A percentile compares a stretch with the other conserved stretches of the same genome.
Evolutionary conservation across 2,797 vertebrate genomes (phyloP).

Genomic region (Gephyroberyx darwinii): DNA sequence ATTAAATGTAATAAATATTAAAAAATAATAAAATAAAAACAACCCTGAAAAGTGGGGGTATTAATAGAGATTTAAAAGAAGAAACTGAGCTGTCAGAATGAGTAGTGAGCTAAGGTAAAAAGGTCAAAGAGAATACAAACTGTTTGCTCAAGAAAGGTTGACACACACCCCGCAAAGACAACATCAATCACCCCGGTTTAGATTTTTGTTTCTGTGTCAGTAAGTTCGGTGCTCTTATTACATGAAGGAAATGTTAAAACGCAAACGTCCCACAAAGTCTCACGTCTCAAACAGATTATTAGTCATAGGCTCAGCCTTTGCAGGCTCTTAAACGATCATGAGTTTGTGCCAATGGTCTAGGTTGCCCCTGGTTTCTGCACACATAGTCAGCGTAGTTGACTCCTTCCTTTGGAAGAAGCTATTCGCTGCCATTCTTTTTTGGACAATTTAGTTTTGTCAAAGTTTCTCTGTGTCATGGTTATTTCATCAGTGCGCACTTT

Average conservation of each 20-base stretch:
- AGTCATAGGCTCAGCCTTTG: conserved; percentile 19
- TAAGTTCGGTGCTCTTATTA: background rate
- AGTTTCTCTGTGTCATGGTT: too few relatives aligned
- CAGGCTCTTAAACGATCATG: background rate
- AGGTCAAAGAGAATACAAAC: conserved; percentile 46
- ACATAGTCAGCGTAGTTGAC: too few relatives aligned
- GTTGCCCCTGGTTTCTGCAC: too few relatives aligned
- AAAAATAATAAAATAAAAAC: too few relatives aligned
- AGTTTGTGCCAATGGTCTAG: too few relatives aligned
- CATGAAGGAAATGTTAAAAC: conserved; percentile 21
- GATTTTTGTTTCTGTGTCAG: background rate
- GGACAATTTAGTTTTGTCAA: too few relatives aligned
- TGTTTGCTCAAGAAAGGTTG: conserved; percentile 11
- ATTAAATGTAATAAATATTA: too few relatives aligned
- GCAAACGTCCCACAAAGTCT: conserved; percentile 24
- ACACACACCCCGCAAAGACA: conserved; percentile 44
- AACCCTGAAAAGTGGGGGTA: too few relatives aligned
- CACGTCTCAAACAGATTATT: conserved; percentile 14
- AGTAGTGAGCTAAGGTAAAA: conserved; percentile 19
- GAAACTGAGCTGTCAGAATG: conserved; percentile 27
- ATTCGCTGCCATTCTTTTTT: too few relatives aligned
- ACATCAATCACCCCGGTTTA: conserved; percentile 49
- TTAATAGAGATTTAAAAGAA: too few relatives aligned
- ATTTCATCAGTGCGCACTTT: too few relatives aligned
- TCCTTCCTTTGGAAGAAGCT: too few relatives aligned